Evolutionary conservation across 2,113 vertebrate genomes (phyloP).

Genomic region (Centropus unirufus): DNA sequence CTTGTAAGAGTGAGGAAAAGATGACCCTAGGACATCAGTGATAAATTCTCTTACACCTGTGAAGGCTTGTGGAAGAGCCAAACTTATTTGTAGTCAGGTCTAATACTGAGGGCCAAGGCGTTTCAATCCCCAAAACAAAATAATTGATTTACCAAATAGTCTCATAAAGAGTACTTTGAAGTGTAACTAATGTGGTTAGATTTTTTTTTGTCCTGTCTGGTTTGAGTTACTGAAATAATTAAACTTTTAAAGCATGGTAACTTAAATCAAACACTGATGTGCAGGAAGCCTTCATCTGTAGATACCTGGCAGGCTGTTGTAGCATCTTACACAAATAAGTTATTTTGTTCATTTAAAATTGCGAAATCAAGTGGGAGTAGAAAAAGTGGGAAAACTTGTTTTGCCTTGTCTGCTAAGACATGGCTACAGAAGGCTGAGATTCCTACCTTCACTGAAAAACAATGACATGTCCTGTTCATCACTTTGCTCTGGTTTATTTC

Average conservation of each 20-base stretch:
- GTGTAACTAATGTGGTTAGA: not conserved
- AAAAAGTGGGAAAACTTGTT: constrained; percentile 36
- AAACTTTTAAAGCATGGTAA: not conserved
- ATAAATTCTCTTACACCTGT: not conserved
- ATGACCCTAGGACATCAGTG: not conserved
- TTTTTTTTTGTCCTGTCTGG: not conserved
- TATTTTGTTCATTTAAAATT: constrained; percentile 23
- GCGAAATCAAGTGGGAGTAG: not conserved
- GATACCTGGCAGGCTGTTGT: constrained; percentile 5
- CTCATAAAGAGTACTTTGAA: not conserved
- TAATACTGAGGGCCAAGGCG: not conserved
- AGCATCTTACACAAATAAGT: constrained; percentile 5
- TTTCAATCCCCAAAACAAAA: not conserved
- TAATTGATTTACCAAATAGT: not conserved
- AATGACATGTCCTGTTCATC: not conserved
- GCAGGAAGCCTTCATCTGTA: not conserved
- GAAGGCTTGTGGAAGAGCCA: not conserved
- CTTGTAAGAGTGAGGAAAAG: not conserved
- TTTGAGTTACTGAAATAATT: constrained; percentile 9
- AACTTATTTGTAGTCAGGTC: not conserved
- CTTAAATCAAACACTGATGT: not conserved
- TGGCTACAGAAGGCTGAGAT: not conserved
- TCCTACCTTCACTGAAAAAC: not conserved
- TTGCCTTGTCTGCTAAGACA: not conserved
- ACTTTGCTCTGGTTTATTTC: not conserved